Conservation (phyloP, 2,888 invertebrate species). For the Aphelenchoides bicaudatus region DNA sequence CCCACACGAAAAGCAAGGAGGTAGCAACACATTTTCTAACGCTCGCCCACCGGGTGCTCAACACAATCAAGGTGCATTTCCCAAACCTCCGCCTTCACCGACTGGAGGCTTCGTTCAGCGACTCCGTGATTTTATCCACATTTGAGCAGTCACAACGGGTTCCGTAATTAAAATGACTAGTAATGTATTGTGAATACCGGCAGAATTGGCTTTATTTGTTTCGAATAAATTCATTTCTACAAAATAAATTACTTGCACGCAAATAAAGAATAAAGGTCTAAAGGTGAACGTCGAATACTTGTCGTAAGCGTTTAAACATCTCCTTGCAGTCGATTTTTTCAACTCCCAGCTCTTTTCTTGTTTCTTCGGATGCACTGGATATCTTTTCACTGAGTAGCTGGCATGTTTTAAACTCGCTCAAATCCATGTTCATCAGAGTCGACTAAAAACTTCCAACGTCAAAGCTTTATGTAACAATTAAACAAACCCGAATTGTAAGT, state of each 20-base stretch:
- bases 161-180: neutral
- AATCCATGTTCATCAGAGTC: neutral
- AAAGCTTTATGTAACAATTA: neutral
- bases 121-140: slow-evolving; percentile 7
- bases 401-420: neutral
- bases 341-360: neutral
- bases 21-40: too few species aligned
- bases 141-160: neutral
- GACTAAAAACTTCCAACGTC: neutral
- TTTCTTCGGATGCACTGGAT: neutral
- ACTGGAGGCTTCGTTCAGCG: slow-evolving; percentile 9
- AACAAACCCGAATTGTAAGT: neutral
- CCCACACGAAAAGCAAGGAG: too few species aligned
- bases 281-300: too few species aligned
- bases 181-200: neutral
- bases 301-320: too few species aligned
- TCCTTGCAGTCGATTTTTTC: neutral
- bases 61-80: too few species aligned
- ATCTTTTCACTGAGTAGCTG: neutral
- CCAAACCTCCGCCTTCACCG: slow-evolving; percentile 9
- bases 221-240: too few species aligned
- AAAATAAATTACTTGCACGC: too few species aligned
- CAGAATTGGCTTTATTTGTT: neutral
- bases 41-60: too few species aligned
- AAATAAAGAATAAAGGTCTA: too few species aligned